These are phyloP conservation scores for Diploptera punctata DNA, from an alignment of 2,888 invertebrate species.

Conservation along the genomic window DNA sequence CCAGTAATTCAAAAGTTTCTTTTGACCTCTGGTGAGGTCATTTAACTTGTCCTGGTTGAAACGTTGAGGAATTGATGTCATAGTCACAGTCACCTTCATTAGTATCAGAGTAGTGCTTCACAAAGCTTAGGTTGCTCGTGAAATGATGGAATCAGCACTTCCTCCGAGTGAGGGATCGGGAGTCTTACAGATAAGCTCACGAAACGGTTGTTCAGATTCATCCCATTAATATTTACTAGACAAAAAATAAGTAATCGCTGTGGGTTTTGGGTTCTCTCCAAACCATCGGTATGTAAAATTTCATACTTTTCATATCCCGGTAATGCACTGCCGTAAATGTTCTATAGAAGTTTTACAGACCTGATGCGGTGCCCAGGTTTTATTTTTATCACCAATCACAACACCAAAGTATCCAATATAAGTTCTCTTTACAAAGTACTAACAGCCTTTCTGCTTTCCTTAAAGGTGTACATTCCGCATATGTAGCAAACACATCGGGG, in stretches of 20 bases:
- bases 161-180: conserved; percentile 37
- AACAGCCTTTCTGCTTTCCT: too few relatives aligned
- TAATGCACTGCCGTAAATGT: conserved; percentile 2
- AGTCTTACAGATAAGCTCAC: conserved; percentile 26
- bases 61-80: conserved; percentile 33
- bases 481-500: too few relatives aligned
- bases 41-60: conserved; percentile 37
- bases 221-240: neutral
- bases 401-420: neutral
- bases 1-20: conserved; percentile 44
- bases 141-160: conserved; percentile 35
- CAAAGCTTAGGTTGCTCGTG: conserved; percentile 16
- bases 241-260: neutral
- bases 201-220: too few relatives aligned
- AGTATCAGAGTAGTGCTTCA: conserved; percentile 21
- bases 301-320: neutral
- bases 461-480: too few relatives aligned
- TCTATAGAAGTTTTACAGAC: neutral
- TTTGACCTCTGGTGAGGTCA: conserved; percentile 46
- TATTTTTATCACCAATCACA: neutral
- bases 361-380: conserved; percentile 1
- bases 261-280: neutral
- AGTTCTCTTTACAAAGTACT: neutral
- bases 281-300: conserved; percentile 21
- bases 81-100: conserved; percentile 37